A percentile compares a stretch with the other conserved stretches of the same genome.
These are phyloP conservation scores for Pycnonotus jocosus DNA, from an alignment of 2,113 vertebrate genomes.

Conservation along the genomic window DNA sequence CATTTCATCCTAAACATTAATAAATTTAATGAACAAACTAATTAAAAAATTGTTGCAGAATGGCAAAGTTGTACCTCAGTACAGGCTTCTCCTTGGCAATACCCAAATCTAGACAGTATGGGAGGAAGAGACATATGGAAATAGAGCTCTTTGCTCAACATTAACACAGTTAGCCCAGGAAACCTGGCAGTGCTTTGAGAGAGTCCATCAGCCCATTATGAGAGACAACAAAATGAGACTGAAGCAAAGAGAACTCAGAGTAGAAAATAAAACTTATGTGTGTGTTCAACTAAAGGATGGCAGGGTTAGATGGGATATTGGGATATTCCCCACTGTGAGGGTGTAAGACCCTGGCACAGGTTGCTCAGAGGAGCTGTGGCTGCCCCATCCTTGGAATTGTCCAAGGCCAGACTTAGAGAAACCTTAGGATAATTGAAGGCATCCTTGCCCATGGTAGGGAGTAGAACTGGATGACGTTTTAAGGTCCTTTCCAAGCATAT, in stretches of 20 bases:
- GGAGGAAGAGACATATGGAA: background rate
- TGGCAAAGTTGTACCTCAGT: background rate
- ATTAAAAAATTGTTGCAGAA: background rate
- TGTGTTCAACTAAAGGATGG: background rate
- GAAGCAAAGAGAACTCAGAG: background rate
- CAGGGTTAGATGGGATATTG: background rate
- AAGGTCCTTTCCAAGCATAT: background rate
- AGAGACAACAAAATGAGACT: background rate
- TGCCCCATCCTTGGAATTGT: background rate
- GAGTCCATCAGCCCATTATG: background rate
- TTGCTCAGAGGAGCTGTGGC: background rate
- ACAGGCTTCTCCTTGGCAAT: background rate
- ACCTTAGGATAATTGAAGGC: background rate
- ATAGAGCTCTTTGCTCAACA: background rate
- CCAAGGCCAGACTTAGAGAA: background rate
- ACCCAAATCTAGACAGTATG: background rate
- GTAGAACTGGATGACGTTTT: background rate
- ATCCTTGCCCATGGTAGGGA: background rate
- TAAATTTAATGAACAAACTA: background rate
- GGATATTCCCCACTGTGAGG: background rate
- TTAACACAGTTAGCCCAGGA: background rate
- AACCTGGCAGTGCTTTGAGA: background rate
- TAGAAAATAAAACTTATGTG: background rate
- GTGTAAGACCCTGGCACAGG: background rate
- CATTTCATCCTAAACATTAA: background rate